phyloP scores from a whole-genome alignment of 2,113 vertebrate species.

The Trachemys scripta region DNA sequence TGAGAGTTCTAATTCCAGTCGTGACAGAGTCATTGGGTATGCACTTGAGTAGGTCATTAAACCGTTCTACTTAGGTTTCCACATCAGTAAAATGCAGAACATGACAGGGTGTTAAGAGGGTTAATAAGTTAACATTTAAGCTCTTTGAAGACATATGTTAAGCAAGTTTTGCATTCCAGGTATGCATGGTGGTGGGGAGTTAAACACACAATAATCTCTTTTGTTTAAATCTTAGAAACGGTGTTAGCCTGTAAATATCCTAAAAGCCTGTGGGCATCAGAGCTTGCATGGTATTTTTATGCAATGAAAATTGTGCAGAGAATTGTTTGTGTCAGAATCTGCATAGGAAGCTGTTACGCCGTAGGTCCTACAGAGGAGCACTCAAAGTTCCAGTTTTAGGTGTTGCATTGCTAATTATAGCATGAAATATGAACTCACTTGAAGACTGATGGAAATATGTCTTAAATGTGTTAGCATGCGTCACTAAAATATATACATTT shows the following conservation, averaged over 20 bases:
- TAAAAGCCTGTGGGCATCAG: neutral
- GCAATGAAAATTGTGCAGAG: neutral
- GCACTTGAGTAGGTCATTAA: neutral
- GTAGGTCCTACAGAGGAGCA: accelerated
- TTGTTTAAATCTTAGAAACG: neutral
- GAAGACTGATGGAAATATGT: accelerated
- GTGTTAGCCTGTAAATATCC: neutral
- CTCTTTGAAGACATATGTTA: neutral
- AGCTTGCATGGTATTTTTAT: neutral
- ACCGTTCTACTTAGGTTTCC: neutral
- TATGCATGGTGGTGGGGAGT: neutral
- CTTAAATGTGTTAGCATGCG: neutral
- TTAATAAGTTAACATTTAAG: neutral
- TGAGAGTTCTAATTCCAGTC: neutral
- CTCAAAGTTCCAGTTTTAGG: neutral
- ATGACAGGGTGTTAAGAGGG: neutral
- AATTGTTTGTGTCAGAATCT: neutral
- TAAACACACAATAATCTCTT: neutral
- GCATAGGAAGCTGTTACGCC: neutral
- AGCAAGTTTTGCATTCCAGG: neutral
- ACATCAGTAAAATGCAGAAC: neutral
- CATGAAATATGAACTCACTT: accelerated
- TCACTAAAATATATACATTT: neutral
- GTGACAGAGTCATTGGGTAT: neutral
- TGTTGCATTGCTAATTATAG: accelerated